Base-by-base conservation (phyloP, 1,140 invertebrate species). In the Tetranychus urticae region DNA sequence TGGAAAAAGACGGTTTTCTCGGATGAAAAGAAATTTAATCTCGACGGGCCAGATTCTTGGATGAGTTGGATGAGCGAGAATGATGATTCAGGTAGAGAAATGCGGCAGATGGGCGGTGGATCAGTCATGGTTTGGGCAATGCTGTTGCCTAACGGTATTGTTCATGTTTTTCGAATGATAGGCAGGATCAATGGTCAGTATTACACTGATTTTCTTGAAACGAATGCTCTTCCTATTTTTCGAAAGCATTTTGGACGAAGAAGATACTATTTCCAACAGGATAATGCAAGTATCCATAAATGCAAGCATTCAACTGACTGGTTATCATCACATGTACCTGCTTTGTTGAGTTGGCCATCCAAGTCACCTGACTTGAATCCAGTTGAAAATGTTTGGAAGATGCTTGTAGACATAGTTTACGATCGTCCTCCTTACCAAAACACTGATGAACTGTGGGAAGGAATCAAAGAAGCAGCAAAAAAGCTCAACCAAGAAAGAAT, bases 1-100 rank as follows among this genome's bases (percentile, higher is more conserved):
- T 62, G 61, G 56, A 1, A 52, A 1, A 52, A 14, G 6, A 35
- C 45, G 3, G 45, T 62, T 42, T 62, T 62, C 37, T 36, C 46
- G 5, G 56, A 64, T 56, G 63, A 64, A 54, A 64, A 64, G 35
- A 64, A 64, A 56, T 64, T 63, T 45, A 66, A 66, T 52, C 48
- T 66, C 6, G 65, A 66, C 58, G 65, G 62, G 1, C 65, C 64
- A 33, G 64, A 66, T 47, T n/a, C 57, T n/a, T 61, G 33, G n/a
- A 13, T 13, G 6, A 23, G 37, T 37, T 63, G 55, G 1, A 62
- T 37, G 58, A 23, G 23, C 23, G 23, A 23, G 23, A 23, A 23
- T 23, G 23, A 23, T 23, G 0, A 23, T 23, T 23, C 23, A 23
- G 23, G 23, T 23, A 23, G 23, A 23, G 23, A 23, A 23, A 23